phyloP scores from a whole-genome alignment of 2,888 invertebrate species.

The Drosophila nigricruria region DNA sequence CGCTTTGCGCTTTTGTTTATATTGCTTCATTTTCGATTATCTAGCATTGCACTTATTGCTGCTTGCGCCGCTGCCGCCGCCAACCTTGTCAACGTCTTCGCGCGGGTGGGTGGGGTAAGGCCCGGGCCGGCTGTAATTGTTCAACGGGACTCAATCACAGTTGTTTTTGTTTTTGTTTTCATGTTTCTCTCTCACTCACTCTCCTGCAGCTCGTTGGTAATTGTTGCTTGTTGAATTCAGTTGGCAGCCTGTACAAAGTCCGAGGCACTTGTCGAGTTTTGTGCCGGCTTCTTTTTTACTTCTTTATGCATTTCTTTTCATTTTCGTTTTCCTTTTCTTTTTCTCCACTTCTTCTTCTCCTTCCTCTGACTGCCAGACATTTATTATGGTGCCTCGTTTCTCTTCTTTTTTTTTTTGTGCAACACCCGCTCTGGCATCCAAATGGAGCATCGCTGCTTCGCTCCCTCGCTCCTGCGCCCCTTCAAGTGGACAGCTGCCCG shows the following conservation, averaged over 20 bases:
- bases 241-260: conserved; percentile 45
- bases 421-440: conserved; percentile 41
- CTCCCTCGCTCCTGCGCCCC: conserved; percentile 14
- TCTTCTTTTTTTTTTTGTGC: conserved; percentile 35
- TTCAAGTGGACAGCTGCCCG: conserved; percentile 46
- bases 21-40: conserved; percentile 78
- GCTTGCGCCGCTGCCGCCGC: conserved; percentile 33
- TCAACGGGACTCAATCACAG: conserved; percentile 60
- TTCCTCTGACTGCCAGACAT: conserved; percentile 29
- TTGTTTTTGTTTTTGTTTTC: conserved; percentile 7
- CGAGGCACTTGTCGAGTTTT: conserved; percentile 48
- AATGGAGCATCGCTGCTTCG: conserved; percentile 12
- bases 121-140: background rate
- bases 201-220: conserved; percentile 42
- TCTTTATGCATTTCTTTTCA: conserved; percentile 12
- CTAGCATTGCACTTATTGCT: conserved; percentile 71
- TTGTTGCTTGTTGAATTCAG: conserved; percentile 78
- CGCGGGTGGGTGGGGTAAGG: background rate
- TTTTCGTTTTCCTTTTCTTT: conserved; percentile 1
- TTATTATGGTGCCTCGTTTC: conserved; percentile 44
- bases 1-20: conserved; percentile 64
- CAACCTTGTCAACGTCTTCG: conserved; percentile 65
- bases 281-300: conserved; percentile 23
- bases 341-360: background rate
- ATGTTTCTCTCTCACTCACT: background rate